Evolutionary conservation across 2,888 invertebrate species (phyloP), one percentile per base, ranked within the genome.

Genomic region (Hirtodrosophila cameraria): DNA sequence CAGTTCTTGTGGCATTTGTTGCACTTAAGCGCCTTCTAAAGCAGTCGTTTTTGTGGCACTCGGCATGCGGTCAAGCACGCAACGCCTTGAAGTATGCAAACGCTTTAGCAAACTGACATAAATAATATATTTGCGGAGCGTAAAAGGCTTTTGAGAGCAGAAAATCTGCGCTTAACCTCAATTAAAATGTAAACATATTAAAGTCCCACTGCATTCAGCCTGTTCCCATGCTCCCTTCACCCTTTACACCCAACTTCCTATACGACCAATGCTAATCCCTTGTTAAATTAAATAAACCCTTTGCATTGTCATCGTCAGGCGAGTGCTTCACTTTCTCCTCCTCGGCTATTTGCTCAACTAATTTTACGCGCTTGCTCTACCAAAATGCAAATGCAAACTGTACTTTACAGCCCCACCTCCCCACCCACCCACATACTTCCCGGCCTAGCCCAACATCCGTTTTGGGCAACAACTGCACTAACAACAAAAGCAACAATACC

Each of bases 121-220:
- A 72, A 80, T 81, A 81, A 77, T 74, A 74, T 71, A 71, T 75
- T 74, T 62, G 61, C 38, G 35, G 15, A 68, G 62, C 49, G 18
- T 50, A n/a, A 41, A 55, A 57, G 41, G 62, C 36, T 58, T n/a
- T 66, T 57, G 67, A 52, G 66, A 66, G 38, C 42, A 30, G 25
- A 59, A 69, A 82, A 86, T 78, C 86, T 75, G 65, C 61, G 73
- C 86, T 82, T 82, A 82, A 78, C 86, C 82, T 78, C 84, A 84
- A 86, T 82, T 86, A 84, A 81, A 77, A 84, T 78, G 70, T 78
- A 84, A 86, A 86, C 82, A 84, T 84, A 81, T 86, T 75, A 81
- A 86, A 76, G 70, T 73, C 75, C 61, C 66, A 62, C 41, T 58
- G 42, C 62, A 54, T 20, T 25, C 5, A 1, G 15, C 13, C 28